Evolutionary conservation across 2,113 vertebrate species (phyloP), one percentile per base, ranked within the genome.

Genomic region (Peucedramus taeniatus): DNA sequence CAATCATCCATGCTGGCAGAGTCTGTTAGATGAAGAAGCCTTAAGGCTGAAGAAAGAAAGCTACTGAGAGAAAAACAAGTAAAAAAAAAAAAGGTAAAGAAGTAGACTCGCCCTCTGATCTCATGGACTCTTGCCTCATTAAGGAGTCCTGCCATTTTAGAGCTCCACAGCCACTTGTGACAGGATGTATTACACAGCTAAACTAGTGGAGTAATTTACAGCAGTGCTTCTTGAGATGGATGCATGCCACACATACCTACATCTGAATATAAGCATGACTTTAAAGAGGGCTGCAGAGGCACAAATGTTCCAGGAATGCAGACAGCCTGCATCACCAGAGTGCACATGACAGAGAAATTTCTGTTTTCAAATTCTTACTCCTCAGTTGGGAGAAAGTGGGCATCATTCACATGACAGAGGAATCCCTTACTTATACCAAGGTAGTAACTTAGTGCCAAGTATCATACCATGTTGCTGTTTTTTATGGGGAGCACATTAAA

Each of bases 181-280:
- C 82, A 90, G 92, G 75, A 90, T 88, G 40, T 31, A 74, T 81
- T 92, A 70, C 22, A 63, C 49, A 83, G 76, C 39, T 84, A 45
- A 90, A 77, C 22, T 15, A 66, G 50, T 78, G 39, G 7, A 87
- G 68, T 63, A 75, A 87, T 92, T 95, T 47, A 75, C 54, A 83
- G 47, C 45, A 49, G 20, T 49, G 31, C 50, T 63, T 77, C 66
- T 77, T 1, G 1, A 61, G 71, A 49, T 42, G 56, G 76, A 31
- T 83, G 39, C 91, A 83, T 97, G 80, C 91, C 95, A 64, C 7
- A 19, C 95, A 94, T 97, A 90, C 93, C 65, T 89, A 37, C 30
- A 63, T 59, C 39, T 90, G 50, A 92, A 88, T 39, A 35, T 7
- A 53, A 86, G 47, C 1, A 0, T 74, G 80, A 68, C 76, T 64